Base-by-base conservation (phyloP, 2,888 invertebrate genomes). In the Oscheius myriophilus region DNA sequence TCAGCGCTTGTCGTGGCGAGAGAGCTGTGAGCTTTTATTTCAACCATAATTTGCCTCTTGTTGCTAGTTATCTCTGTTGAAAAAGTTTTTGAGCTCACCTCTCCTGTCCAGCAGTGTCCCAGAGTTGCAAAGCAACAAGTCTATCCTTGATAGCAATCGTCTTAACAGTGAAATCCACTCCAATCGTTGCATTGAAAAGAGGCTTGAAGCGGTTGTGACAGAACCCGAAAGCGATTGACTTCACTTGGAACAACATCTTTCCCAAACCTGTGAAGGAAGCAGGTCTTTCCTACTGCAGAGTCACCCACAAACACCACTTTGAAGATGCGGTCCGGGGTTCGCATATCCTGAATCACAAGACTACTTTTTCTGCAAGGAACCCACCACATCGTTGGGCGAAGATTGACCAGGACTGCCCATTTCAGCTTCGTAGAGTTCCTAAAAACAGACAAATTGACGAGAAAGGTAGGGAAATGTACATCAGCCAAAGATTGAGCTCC, bases 81-180 rank as follows among this genome's bases (percentile, higher is more conserved):
- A n/a, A n/a, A n/a, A n/a, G n/a, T n/a, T n/a, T n/a, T n/a, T n/a
- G n/a, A n/a, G 9, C 33, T 33, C 59, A 88, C 88, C 89, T 87
- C 81, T 89, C 89, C 77, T 89, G 89, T 3, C 90, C 90, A 2
- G 90, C 90, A 0, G 90, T 90, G 79, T 90, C 90, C 90, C 89
- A 89, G 33, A 82, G 58, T 69, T 90, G 89, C 9, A 90, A 82
- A 21, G 89, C 88, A 12, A 90, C 87, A 46, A 82, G 66, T n/a
- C 84, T 69, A 63, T 82, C 82, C 43, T 71, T 67, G 2, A 83
- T 33, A 39, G 75, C 71, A 52, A 85, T 73, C 11, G 87, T 87
- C 78, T 89, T 89, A 49, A 89, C 88, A 70, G 89, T 89, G 80
- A 90, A 90, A 82, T 90, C 90, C 25, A 90, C 89, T 41, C 90